Percentiles rank a stretch among this genome's conserved stretches.
Conservation (phyloP, 2,797 vertebrate species). For the Acrocephalus scirpaceus region DNA sequence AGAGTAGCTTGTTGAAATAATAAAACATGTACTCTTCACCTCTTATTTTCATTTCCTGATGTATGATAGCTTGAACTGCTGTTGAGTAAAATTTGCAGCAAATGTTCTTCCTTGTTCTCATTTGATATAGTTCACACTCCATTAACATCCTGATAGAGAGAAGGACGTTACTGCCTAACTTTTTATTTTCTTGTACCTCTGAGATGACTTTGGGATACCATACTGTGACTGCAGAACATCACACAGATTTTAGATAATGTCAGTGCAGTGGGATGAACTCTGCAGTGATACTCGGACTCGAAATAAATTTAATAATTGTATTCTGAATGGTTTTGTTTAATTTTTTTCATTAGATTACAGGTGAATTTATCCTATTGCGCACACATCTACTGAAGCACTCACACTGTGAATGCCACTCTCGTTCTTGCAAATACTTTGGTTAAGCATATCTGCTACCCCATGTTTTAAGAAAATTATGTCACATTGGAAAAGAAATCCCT, state of each 20-base stretch:
- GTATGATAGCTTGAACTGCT: slow-evolving; percentile 52
- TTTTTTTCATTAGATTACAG: not conserved
- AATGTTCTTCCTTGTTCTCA: slow-evolving; percentile 57
- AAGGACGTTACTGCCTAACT: slow-evolving; percentile 19
- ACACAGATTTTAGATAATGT: not conserved
- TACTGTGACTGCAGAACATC: not conserved
- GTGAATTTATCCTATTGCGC: not conserved
- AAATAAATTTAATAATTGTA: not conserved
- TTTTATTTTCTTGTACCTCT: slow-evolving; percentile 39
- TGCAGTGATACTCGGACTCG: not conserved
- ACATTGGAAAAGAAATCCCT: not conserved
- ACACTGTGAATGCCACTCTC: not conserved
- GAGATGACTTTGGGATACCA: slow-evolving; percentile 49
- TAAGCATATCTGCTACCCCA: not conserved
- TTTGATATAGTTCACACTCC: slow-evolving; percentile 65
- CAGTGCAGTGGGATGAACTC: not conserved
- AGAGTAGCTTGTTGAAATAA: slow-evolving; percentile 53
- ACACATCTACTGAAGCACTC: not conserved
- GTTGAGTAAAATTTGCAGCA: slow-evolving; percentile 67
- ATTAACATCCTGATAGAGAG: slow-evolving; percentile 59
- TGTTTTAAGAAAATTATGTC: not conserved
- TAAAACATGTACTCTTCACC: slow-evolving; percentile 61
- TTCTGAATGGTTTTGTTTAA: not conserved
- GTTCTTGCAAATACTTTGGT: not conserved
- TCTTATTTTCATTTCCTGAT: slow-evolving; percentile 66